Percentiles rank a stretch among this genome's conserved stretches.
phyloP scores from a whole-genome alignment of 2,888 invertebrate species.

The Neoscelio sp. region DNA sequence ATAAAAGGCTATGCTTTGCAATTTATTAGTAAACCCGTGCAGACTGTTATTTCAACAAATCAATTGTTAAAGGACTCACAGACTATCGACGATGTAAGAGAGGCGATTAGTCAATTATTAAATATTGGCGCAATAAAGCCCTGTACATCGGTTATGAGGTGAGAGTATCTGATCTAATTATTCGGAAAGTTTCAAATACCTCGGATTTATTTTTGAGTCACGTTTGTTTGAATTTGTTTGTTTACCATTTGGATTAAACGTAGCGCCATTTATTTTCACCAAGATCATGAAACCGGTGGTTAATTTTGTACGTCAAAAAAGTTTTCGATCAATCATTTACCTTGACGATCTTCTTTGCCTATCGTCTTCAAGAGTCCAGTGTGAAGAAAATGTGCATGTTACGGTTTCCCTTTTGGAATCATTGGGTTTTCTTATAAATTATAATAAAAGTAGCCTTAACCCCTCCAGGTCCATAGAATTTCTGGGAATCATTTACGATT shows the following conservation, averaged over 20 bases:
- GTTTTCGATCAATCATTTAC: slow-evolving; percentile 19
- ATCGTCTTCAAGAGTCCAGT: neutral
- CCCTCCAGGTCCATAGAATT: neutral
- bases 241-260: slow-evolving; percentile 35
- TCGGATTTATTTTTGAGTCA: slow-evolving; percentile 33
- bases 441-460: neutral
- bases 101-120: too few species aligned
- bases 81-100: too few species aligned
- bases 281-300: slow-evolving; percentile 42
- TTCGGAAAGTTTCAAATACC: slow-evolving; percentile 27
- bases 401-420: neutral
- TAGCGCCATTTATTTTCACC: slow-evolving; percentile 35
- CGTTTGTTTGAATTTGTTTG: slow-evolving; percentile 34
- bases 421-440: slow-evolving; percentile 14
- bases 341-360: slow-evolving; percentile 9
- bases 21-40: too few species aligned
- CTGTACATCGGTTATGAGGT: too few species aligned
- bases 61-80: too few species aligned
- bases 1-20: too few species aligned
- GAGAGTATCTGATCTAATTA: too few species aligned
- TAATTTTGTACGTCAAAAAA: slow-evolving; percentile 5
- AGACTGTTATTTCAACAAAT: too few species aligned
- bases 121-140: too few species aligned
- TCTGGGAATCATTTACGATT: slow-evolving; percentile 2
- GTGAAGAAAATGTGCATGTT: neutral